Conservation (phyloP, 2,888 invertebrate species). For the Lissocephala sabroskyi region DNA sequence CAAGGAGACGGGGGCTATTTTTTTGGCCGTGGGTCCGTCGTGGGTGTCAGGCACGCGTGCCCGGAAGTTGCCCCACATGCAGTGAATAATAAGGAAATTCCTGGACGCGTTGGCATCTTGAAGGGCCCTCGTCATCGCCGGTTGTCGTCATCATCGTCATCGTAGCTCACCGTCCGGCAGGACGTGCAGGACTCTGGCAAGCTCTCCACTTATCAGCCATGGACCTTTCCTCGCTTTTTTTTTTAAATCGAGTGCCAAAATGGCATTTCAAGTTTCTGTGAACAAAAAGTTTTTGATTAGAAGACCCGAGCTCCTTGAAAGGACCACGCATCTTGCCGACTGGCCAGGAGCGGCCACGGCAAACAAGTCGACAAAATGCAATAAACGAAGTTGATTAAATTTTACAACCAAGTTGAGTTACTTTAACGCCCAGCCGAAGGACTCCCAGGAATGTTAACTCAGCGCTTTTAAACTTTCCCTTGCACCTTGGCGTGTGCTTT, state of each 20-base stretch:
- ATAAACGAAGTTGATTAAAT: constrained; percentile 60
- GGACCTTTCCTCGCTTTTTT: background rate
- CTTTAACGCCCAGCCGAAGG: too few species aligned
- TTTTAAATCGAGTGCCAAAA: constrained; percentile 14
- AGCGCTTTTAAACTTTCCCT: too few species aligned
- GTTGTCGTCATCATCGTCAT: constrained; percentile 29
- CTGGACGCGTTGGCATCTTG: constrained; percentile 46
- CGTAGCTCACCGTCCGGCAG: constrained; percentile 11
- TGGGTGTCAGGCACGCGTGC: background rate
- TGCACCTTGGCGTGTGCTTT: too few species aligned
- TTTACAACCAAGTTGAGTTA: too few species aligned
- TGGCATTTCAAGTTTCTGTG: constrained; percentile 48
- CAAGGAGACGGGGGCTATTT: too few species aligned
- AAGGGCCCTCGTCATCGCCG: background rate
- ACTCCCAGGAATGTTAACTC: too few species aligned
- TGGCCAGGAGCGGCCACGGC: too few species aligned
- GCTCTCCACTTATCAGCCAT: background rate
- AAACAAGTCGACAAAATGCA: constrained; percentile 51
- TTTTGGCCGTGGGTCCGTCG: background rate
- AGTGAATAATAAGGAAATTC: constrained; percentile 57
- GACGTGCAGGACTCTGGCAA: background rate
- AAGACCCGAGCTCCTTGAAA: constrained; percentile 8
- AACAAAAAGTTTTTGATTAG: constrained; percentile 26
- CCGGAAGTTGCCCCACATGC: constrained; percentile 33
- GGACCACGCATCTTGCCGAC: too few species aligned